These are phyloP conservation scores for Erebia ligea DNA, from an alignment of 2,888 invertebrate genomes.

Conservation along the genomic window DNA sequence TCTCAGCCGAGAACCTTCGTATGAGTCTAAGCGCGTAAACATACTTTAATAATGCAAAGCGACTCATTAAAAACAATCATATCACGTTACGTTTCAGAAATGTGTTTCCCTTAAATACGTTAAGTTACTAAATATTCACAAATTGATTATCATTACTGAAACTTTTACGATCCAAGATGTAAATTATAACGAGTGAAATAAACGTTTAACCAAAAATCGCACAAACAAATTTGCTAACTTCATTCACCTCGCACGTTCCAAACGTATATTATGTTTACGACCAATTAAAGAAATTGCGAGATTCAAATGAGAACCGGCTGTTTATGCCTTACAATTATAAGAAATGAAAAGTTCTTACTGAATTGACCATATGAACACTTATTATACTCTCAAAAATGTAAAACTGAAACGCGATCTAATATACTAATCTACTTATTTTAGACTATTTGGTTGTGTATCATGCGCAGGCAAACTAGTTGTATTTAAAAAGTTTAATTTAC, in stretches of 20 bases:
- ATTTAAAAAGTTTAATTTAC: too few species aligned
- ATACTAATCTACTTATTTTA: too few species aligned
- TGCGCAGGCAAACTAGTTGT: too few species aligned
- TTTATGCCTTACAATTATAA: constrained; percentile 42
- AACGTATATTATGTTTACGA: constrained; percentile 46
- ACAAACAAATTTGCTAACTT: constrained; percentile 29
- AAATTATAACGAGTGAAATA: constrained; percentile 10
- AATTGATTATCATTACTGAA: background rate
- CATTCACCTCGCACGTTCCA: constrained; percentile 8
- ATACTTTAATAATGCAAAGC: background rate
- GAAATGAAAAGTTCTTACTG: too few species aligned
- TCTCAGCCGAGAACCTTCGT: background rate
- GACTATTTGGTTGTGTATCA: too few species aligned
- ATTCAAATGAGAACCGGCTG: constrained; percentile 54
- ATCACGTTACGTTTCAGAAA: background rate
- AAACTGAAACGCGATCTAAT: too few species aligned
- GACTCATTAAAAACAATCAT: background rate
- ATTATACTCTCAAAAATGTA: too few species aligned
- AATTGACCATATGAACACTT: too few species aligned
- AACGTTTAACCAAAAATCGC: constrained; percentile 2
- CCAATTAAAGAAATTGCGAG: constrained; percentile 48
- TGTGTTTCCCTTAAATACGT: background rate
- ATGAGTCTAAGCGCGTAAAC: background rate
- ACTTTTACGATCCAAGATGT: background rate
- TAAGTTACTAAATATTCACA: background rate